A percentile compares a stretch with the other conserved stretches of the same genome.
Evolutionary conservation across 1,140 invertebrate species (phyloP).

Genomic region (Drosophila chauvacae): DNA sequence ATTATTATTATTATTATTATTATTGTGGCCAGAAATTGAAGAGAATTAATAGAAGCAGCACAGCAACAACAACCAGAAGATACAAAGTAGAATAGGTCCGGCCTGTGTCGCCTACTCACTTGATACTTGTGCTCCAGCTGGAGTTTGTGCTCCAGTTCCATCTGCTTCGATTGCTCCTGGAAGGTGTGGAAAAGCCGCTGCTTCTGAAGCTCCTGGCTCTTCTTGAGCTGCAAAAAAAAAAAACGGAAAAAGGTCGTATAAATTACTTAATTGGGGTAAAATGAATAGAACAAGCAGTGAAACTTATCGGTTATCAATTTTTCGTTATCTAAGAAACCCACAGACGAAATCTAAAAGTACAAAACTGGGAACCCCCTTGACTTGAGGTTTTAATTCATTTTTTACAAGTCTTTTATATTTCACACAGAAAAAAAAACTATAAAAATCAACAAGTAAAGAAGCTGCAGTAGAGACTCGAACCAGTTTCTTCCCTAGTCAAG

Average conservation of each 20-base stretch:
- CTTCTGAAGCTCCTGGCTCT: slow-evolving; percentile 95
- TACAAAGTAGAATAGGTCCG: not conserved
- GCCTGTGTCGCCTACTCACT: slow-evolving; percentile 86
- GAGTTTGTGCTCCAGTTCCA: slow-evolving; percentile 94
- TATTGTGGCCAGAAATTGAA: slow-evolving; percentile 24
- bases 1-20: slow-evolving; percentile 16
- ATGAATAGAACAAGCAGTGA: not conserved
- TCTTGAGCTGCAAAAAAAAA: slow-evolving; percentile 89
- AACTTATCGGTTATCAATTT: slow-evolving; percentile 3
- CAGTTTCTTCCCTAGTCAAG: too few species aligned
- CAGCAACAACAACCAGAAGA: slow-evolving; percentile 21
- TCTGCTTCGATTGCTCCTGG: slow-evolving; percentile 94
- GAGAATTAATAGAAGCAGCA: slow-evolving; percentile 27
- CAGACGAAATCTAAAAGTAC: not conserved
- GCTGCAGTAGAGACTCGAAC: not conserved
- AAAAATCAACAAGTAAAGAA: not conserved
- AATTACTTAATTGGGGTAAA: not conserved
- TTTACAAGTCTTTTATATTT: too few species aligned
- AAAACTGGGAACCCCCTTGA: not conserved
- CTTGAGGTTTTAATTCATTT: not conserved
- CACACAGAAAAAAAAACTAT: not conserved
- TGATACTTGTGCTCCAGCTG: slow-evolving; percentile 94
- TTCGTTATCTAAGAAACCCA: not conserved
- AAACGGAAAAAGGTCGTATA: not conserved
- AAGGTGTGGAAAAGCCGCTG: slow-evolving; percentile 94